Conservation (phyloP, 2,888 invertebrate genomes). For the Microctonus aethiopoides region DNA sequence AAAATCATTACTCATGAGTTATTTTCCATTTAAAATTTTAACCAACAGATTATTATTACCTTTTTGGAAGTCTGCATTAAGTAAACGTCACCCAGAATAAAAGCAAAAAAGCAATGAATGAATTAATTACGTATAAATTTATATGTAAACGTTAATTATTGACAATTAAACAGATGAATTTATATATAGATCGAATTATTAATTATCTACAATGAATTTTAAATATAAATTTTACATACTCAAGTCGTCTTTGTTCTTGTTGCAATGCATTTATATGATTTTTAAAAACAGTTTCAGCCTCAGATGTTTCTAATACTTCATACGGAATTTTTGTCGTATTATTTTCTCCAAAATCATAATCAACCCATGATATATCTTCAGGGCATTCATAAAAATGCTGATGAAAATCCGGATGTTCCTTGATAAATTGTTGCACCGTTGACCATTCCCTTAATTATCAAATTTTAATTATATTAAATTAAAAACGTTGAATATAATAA, state of each 20-base stretch:
- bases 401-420: conserved; percentile 92
- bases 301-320: conserved; percentile 89
- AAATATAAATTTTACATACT: conserved; percentile 74
- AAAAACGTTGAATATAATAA: not conserved
- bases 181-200: not conserved
- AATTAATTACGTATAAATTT: conserved; percentile 12
- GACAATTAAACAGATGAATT: not conserved
- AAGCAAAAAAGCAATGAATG: conserved; percentile 64
- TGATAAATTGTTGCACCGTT: conserved; percentile 85
- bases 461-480: not conserved
- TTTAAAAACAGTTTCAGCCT: conserved; percentile 92
- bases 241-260: conserved; percentile 90
- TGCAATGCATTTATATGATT: conserved; percentile 92
- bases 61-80: conserved; percentile 71
- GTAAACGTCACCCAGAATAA: conserved; percentile 65
- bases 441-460: conserved; percentile 81
- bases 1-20: not conserved
- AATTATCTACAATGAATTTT: not conserved
- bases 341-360: conserved; percentile 75
- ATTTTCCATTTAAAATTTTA: not conserved
- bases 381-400: conserved; percentile 91
- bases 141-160: not conserved
- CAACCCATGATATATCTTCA: conserved; percentile 82
- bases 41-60: conserved; percentile 62
- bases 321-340: conserved; percentile 88